These are phyloP conservation scores for Ianthella basta DNA, from an alignment of 37 sponge, comb jelly and placozoan species.

Conservation along the genomic window DNA sequence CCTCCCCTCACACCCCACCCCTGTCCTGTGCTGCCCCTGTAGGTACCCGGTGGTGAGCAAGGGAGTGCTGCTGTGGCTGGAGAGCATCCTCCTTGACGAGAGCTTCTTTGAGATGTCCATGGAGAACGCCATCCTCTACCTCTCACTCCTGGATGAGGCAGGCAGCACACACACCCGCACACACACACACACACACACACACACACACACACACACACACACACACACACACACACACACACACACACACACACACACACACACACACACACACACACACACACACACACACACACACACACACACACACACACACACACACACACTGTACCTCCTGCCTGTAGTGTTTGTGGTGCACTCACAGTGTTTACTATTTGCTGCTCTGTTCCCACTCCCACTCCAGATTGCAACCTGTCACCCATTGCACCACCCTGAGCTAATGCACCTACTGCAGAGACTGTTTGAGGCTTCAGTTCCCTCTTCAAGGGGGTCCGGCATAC, in stretches of 20 bases:
- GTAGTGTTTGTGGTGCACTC: too few relatives aligned
- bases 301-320: too few relatives aligned
- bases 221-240: too few relatives aligned
- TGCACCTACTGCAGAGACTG: constrained; percentile 60
- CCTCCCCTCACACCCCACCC: too few relatives aligned
- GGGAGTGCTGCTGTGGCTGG: constrained; percentile 90
- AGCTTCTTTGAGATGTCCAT: constrained; percentile 85
- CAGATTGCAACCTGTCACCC: constrained; percentile 68
- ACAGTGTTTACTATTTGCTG: too few relatives aligned
- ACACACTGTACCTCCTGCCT: too few relatives aligned
- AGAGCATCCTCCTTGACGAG: constrained; percentile 59
- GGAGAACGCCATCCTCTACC: constrained; percentile 73
- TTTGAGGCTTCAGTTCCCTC: constrained; percentile 68
- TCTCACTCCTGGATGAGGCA: constrained; percentile 90
- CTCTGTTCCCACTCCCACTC: too few relatives aligned
- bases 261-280: too few relatives aligned
- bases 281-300: too few relatives aligned
- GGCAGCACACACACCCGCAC: background rate
- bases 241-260: too few relatives aligned
- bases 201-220: too few relatives aligned
- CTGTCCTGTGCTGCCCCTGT: background rate
- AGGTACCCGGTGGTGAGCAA: constrained; percentile 88
- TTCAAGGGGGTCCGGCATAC: constrained; percentile 38
- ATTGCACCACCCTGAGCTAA: constrained; percentile 67
- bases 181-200: too few relatives aligned